phyloP scores from a whole-genome alignment of 2,888 invertebrate species.

The Blastobasis adustella region DNA sequence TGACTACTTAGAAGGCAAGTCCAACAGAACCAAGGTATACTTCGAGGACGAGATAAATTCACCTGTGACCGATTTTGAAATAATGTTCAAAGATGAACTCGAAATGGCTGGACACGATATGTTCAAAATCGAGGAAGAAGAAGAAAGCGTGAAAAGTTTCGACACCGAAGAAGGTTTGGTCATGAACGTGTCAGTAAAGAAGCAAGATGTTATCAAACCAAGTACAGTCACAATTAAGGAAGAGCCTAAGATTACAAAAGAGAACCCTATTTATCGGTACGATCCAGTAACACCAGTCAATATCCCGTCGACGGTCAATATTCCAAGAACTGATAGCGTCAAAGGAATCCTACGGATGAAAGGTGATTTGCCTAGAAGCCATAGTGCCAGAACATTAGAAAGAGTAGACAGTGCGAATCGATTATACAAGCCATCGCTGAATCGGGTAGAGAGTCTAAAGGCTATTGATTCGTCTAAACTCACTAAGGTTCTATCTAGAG shows the following conservation, averaged over 20 bases:
- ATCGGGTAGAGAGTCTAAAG: constrained; percentile 62
- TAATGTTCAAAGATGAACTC: constrained; percentile 71
- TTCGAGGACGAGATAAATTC: constrained; percentile 69
- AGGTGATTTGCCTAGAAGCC: constrained; percentile 45
- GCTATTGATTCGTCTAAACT: constrained; percentile 57
- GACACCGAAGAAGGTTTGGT: constrained; percentile 60
- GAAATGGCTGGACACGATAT: constrained; percentile 46
- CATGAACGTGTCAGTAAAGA: constrained; percentile 57
- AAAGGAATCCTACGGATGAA: constrained; percentile 55
- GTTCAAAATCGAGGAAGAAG: constrained; percentile 69
- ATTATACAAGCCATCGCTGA: constrained; percentile 38
- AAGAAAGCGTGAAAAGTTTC: constrained; percentile 52
- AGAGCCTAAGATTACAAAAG: constrained; percentile 61
- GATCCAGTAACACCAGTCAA: constrained; percentile 48
- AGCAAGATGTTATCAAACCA: constrained; percentile 61
- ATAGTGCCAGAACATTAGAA: constrained; percentile 52
- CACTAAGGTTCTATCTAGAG: constrained; percentile 54
- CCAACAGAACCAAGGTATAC: constrained; percentile 64
- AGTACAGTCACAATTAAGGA: constrained; percentile 63
- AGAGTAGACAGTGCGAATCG: constrained; percentile 47
- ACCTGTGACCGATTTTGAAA: constrained; percentile 68
- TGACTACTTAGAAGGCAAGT: constrained; percentile 52
- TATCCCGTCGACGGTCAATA: constrained; percentile 45
- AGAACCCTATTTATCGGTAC: constrained; percentile 51
- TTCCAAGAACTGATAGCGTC: constrained; percentile 60